Evolutionary conservation across 2,797 vertebrate genomes (phyloP).

Genomic region (Lepilemur ruficaudatus): DNA sequence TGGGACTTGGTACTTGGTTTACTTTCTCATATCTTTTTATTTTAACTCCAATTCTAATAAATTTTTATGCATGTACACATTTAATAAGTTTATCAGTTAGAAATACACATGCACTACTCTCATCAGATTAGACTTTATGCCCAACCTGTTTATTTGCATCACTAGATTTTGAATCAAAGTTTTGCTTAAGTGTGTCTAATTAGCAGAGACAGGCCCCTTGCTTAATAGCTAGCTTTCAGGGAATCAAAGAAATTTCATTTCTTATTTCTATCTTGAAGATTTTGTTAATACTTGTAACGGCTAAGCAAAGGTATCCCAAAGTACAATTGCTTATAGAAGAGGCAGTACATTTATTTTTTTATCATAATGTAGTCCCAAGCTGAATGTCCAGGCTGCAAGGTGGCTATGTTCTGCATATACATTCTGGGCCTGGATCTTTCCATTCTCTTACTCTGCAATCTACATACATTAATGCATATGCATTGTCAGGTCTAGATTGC

Average conservation of each 20-base stretch:
- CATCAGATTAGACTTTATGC: background rate
- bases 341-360: background rate
- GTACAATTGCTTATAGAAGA: background rate
- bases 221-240: background rate
- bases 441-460: background rate
- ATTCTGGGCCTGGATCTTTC: background rate
- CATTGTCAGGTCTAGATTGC: background rate
- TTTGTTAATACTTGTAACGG: background rate
- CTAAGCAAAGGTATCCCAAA: background rate
- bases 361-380: background rate
- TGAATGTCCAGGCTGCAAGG: background rate
- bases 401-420: background rate
- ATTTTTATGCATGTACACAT: background rate
- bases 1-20: background rate
- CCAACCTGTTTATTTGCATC: background rate
- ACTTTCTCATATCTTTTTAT: background rate
- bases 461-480: background rate
- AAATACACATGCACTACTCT: background rate
- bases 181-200: background rate
- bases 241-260: background rate
- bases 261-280: background rate
- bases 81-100: constrained; percentile 13
- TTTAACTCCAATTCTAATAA: constrained; percentile 10
- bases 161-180: background rate
- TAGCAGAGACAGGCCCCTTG: background rate